Base-by-base conservation (phyloP, 1,140 invertebrate species). In the Epicauta chinensis region DNA sequence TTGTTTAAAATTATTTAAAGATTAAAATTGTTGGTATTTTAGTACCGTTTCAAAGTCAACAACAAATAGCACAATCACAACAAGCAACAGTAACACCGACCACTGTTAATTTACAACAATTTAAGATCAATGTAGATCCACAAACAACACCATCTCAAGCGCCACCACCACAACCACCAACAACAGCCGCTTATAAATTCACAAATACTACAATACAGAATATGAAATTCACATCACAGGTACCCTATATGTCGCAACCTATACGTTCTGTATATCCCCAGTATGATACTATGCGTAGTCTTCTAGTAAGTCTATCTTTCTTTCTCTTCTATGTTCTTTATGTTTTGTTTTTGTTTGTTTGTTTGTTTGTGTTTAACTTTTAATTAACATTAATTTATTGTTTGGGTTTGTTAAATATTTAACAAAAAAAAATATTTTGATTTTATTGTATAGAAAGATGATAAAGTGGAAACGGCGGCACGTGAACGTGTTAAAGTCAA, bases 151-250 rank as follows among this genome's bases (percentile, higher is more conserved):
- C 45, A 53, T 17, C 41, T n/a, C n/a, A n/a, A n/a, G n/a, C n/a
- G n/a, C n/a, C 48, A 32, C 42, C 43, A 16, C 34, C 39, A 10
- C 40, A 53, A 31, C 59, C 58, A 23, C 36, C 36, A 38, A 30
- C 13, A 31, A n/a, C 45, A 5, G 10, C 16, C 12, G 70, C 66
- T 41, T 77, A 76, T 37, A 76, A 78, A 45, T 76, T 77, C 54
- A 49, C 73, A 3, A 30, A 66, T 2, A 67, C 72, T 2, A 60
- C 67, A 9, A 43, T 40, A 29, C 63, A 64, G 11, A 67, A 57
- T 36, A 15, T 64, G 15, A 72, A 64, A 46, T 76, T 76, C 51
- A 67, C 71, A 61, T 48, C 68, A 52, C 70, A 72, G 47, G 66
- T 65, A 36, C 23, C 53, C 53, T 30, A 51, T 58, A 54, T 36